Evolutionary conservation across 1,140 invertebrate genomes (phyloP), one percentile per base, ranked within the genome.

Genomic region (Leptopilina clavipes): DNA sequence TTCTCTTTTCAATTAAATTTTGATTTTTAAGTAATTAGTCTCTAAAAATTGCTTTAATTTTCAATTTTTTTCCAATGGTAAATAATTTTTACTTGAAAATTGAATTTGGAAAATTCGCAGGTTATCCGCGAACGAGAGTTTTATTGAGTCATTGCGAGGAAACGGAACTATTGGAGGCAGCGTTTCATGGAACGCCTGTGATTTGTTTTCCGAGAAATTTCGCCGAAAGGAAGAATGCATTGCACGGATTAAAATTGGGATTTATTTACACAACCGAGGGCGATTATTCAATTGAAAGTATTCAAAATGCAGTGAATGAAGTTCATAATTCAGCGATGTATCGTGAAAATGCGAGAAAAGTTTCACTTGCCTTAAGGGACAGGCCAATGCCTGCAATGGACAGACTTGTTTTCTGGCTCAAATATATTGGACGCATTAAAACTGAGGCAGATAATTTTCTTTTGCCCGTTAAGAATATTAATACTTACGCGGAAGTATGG

Each of bases 131-230:
- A 74, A 82, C 87, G 12, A 81, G 88, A 79, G 76, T 89, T 0
- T 77, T 89, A 18, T 74, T 90, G 40, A 87, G 85, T 80, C 89
- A 90, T 18, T 90, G 89, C 70, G 71, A 75, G 5, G 89, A 90
- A 22, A 84, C 85, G 8, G 89, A 89, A 75, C 80, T 90, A 52
- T 73, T 90, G 1, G 89, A 90, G 76, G 76, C 84, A 17, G 85
- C 82, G 17, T 88, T 87, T 65, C 89, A 90, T 54, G 86, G 89
- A 10, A 86, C 85, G 9, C 89, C 89, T n/a, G 54, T 90, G 70
- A 84, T 90, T 52, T 90, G 89, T 73, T 86, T 90, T 37, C 88
- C 89, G 0, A 82, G 88, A 17, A 83, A 85, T 59, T 17, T 78
- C 1, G 78, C 87, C 11, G 89, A 90, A 76, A 75, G 77, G 0